Evolutionary conservation across 2,113 vertebrate genomes (phyloP).

Genomic region (Sinocyclocheilus grahami): DNA sequence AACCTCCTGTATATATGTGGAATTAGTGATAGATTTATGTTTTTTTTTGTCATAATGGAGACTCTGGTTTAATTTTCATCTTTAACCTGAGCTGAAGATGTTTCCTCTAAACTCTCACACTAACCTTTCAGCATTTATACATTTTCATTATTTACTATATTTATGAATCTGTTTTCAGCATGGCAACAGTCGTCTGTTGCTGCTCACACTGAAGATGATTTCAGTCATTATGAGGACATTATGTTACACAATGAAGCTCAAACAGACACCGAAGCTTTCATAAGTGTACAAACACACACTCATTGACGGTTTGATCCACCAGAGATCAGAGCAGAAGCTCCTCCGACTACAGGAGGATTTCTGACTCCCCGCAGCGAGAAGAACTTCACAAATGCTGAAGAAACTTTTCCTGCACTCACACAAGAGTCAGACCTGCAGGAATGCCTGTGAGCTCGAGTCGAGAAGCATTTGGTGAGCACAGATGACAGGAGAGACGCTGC

Average conservation of each 20-base stretch:
- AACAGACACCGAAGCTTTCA: background rate
- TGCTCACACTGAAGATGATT: background rate
- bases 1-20: background rate
- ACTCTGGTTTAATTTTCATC: background rate
- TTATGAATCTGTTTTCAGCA: background rate
- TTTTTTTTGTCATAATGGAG: background rate
- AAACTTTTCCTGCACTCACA: background rate
- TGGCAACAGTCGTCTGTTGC: background rate
- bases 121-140: background rate
- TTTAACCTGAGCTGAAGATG: background rate
- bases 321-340: background rate
- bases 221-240: background rate
- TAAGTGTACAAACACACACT: background rate
- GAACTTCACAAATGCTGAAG: background rate
- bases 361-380: background rate
- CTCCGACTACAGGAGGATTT: constrained; percentile 2
- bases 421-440: background rate
- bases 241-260: background rate
- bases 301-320: background rate
- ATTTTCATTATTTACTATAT: background rate
- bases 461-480: background rate
- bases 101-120: too few relatives aligned
- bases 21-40: background rate
- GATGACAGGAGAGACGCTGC: too few relatives aligned
- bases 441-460: background rate